phyloP scores from a whole-genome alignment of 2,888 invertebrate genomes.

The Stenoptilia bipunctidactyla region DNA sequence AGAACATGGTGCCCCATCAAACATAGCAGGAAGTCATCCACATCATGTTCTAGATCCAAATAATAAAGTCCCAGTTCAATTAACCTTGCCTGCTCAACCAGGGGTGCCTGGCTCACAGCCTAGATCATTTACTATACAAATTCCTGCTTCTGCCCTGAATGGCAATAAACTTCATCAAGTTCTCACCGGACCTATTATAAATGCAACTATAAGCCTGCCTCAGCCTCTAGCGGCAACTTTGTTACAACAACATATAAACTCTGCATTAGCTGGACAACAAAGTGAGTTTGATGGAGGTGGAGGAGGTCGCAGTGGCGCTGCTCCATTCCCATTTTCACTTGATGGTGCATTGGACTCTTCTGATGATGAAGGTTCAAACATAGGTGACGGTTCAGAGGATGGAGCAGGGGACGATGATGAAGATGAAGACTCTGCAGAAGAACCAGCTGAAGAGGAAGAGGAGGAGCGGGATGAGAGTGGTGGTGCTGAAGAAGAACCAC shows the following conservation, averaged over 20 bases:
- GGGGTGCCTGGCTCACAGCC: conserved; percentile 78
- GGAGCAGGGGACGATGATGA: conserved; percentile 80
- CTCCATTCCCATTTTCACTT: conserved; percentile 50
- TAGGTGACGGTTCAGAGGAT: conserved; percentile 73
- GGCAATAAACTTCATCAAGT: conserved; percentile 78
- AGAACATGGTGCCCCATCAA: conserved; percentile 45
- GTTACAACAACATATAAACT: conserved; percentile 91
- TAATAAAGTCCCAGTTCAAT: conserved; percentile 71
- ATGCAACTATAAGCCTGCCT: conserved; percentile 90
- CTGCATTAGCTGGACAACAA: conserved; percentile 74
- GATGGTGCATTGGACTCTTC: conserved; percentile 79
- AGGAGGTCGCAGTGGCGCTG: conserved; percentile 54
- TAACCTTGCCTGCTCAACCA: conserved; percentile 86
- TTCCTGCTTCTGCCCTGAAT: conserved; percentile 87
- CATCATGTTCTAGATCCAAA: conserved; percentile 54
- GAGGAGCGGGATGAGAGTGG: conserved; percentile 79
- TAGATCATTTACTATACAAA: conserved; percentile 89
- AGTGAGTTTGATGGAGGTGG: conserved; percentile 62
- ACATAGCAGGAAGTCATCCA: conserved; percentile 44
- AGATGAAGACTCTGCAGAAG: conserved; percentile 82
- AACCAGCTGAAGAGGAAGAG: conserved; percentile 74
- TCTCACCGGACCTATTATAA: conserved; percentile 88
- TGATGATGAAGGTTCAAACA: conserved; percentile 80
- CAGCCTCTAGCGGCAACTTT: conserved; percentile 84
- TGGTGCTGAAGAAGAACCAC: conserved; percentile 83